Conservation (phyloP, 1,140 invertebrate genomes). For the Drosophila equinoxialis region DNA sequence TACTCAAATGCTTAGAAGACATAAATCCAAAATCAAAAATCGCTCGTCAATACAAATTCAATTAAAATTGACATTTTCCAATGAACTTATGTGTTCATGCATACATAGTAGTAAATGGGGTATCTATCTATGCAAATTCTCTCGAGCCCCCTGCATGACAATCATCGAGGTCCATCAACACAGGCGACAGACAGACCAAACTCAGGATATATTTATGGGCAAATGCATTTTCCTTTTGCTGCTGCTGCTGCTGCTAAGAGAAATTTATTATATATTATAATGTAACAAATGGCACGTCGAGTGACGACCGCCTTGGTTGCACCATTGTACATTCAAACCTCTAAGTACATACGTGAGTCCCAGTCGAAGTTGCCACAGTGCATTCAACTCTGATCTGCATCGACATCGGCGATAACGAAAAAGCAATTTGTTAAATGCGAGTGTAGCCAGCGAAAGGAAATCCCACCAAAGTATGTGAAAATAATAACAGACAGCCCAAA, state of each 20-base stretch:
- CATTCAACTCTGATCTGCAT: constrained; percentile 71
- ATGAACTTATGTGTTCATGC: constrained; percentile 46
- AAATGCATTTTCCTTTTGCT: constrained; percentile 32
- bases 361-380: constrained; percentile 37
- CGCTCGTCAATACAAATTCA: constrained; percentile 75
- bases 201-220: constrained; percentile 58
- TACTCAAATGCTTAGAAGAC: constrained; percentile 51
- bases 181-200: constrained; percentile 22
- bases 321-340: constrained; percentile 3
- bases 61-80: constrained; percentile 79
- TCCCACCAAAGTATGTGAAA: constrained; percentile 78
- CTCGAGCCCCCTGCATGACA: constrained; percentile 39
- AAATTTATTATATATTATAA: constrained; percentile 78
- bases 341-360: constrained; percentile 48
- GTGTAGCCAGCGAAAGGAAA: constrained; percentile 60
- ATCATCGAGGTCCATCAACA: constrained; percentile 60
- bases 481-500: constrained; percentile 65
- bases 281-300: constrained; percentile 68
- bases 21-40: constrained; percentile 56
- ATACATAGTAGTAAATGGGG: neutral
- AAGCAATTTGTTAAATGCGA: constrained; percentile 76
- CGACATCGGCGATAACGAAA: constrained; percentile 69
- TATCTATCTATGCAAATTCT: constrained; percentile 47
- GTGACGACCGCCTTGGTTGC: constrained; percentile 36
- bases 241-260: constrained; percentile 13